Evolutionary conservation across 2,888 invertebrate species (phyloP), one percentile per base, ranked within the genome.

Genomic region (Synergus itoensis): DNA sequence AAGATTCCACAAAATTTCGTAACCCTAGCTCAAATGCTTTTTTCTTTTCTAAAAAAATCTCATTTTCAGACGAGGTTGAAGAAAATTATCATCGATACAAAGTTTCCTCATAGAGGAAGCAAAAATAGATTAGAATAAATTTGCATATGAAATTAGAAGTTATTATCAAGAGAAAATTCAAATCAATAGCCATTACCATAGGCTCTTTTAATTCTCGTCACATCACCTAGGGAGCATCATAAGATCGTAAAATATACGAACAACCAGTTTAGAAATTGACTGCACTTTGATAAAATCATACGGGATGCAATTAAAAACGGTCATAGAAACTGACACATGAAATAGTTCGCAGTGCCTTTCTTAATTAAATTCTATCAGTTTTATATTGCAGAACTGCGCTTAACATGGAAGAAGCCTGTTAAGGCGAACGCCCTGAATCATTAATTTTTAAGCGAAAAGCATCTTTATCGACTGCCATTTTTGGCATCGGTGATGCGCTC

Each of bases 301-400:
- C n/a, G 36, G 36, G 48, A 73, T 73, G 69, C 48, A 73, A 73
- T 73, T 69, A 73, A 53, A 53, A 73, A 36, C 9, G 48, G 53
- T 73, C 69, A 73, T 73, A 73, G 48, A 73, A 73, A 48, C 28
- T 73, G 16, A 36, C 16, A 28, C 9, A 73, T 73, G 69, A 48
- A 69, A 69, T 9, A 43, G 65, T 67, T 28, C 28, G 28, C 48
- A 73, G 28, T 36, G 69, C 28, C 69, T 73, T 53, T 28, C 69
- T 73, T 73, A 73, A 73, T 73, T 53, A 73, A 73, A 73, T 73
- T n/a, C 69, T 48, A 73, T 73, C 69, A 73, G 69, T 36, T 73
- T 48, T 36, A 73, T 48, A 48, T 73, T 53, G 53, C 53, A 36
- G 16, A 36, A 53, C 28, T 73, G 28, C 45, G 4, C 21, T 73